Percentiles rank a stretch among this genome's conserved stretches.
phyloP scores from a whole-genome alignment of 2,888 invertebrate genomes.

The Pseudococcus longispinus region DNA sequence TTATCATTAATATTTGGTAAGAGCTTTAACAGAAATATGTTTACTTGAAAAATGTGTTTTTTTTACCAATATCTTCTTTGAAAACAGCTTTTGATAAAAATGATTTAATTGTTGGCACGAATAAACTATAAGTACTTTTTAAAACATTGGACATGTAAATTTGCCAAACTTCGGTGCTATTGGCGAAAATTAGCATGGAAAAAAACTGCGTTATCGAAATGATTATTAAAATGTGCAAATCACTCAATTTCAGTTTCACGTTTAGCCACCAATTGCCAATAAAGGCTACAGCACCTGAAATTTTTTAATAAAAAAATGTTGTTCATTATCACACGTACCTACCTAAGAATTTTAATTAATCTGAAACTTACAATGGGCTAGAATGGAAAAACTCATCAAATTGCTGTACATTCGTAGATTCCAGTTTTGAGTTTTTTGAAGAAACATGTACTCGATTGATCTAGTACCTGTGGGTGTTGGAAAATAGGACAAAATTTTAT shows the following conservation, averaged over 20 bases:
- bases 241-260: conserved; percentile 31
- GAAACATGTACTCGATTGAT: conserved; percentile 5
- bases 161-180: conserved; percentile 19
- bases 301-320: neutral
- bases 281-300: conserved; percentile 23
- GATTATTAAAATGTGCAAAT: conserved; percentile 7
- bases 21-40: neutral
- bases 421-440: neutral
- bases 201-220: neutral
- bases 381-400: neutral
- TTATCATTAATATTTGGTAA: neutral
- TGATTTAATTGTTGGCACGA: conserved; percentile 18
- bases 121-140: neutral
- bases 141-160: neutral
- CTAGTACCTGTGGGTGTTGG: neutral
- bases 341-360: neutral
- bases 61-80: conserved; percentile 48
- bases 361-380: neutral
- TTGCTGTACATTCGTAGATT: neutral
- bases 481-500: neutral
- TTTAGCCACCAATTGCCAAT: conserved; percentile 1
- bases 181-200: neutral
- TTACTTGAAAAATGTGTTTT: neutral
- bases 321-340: too few relatives aligned
- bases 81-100: conserved; percentile 45